Percentiles rank a stretch among this genome's conserved stretches.
Conservation (phyloP, 2,113 vertebrate species). For the Etheostoma cragini region DNA sequence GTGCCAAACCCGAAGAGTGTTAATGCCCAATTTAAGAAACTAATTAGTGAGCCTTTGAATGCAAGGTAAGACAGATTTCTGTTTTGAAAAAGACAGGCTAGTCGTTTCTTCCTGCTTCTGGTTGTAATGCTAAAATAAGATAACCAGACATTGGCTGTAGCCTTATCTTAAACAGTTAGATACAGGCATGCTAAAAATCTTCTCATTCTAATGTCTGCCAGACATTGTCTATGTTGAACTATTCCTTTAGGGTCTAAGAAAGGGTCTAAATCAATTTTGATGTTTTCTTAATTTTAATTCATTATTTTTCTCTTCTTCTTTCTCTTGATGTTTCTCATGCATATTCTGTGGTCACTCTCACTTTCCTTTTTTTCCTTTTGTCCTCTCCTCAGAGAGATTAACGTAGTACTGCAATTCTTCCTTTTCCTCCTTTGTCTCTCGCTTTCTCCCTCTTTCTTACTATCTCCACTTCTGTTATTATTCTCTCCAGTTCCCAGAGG, state of each 20-base stretch:
- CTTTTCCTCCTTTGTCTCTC: not conserved
- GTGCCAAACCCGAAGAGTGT: not conserved
- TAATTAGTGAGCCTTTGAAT: not conserved
- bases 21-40: too few species aligned
- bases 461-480: slow-evolving; percentile 28
- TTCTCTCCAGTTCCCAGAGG: slow-evolving; percentile 30
- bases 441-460: not conserved
- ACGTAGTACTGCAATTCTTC: not conserved
- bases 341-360: not conserved
- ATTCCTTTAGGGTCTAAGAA: not conserved
- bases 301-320: not conserved
- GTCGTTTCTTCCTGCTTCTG: too few species aligned
- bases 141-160: not conserved
- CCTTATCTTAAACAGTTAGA: not conserved
- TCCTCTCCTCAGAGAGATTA: slow-evolving; percentile 9
- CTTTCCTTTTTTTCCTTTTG: not conserved
- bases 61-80: not conserved
- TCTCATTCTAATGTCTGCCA: not conserved
- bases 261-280: too few species aligned
- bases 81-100: not conserved
- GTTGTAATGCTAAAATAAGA: not conserved
- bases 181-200: not conserved
- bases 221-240: not conserved
- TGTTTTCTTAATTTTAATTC: too few species aligned
- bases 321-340: not conserved